A percentile compares a stretch with the other conserved stretches of the same genome.
Conservation (phyloP, 1,140 invertebrate genomes). For the Eubasilissa regina region DNA sequence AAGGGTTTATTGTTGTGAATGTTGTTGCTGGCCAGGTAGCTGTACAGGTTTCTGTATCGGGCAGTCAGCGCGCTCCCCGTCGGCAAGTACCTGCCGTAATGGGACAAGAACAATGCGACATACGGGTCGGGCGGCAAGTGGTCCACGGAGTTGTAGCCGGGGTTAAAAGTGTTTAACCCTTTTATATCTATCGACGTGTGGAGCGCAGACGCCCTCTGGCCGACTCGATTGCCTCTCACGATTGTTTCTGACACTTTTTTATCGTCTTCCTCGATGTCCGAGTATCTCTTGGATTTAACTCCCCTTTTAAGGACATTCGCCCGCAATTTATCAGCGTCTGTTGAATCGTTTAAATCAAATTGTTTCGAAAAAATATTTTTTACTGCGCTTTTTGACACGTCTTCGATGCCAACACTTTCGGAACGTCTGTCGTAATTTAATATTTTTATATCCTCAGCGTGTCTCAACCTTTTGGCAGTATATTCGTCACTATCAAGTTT, state of each 20-base stretch:
- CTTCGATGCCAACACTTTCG: not conserved
- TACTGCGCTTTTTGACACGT: not conserved
- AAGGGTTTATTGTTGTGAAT: slow-evolving; percentile 77
- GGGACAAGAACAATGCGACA: slow-evolving; percentile 74
- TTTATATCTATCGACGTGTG: slow-evolving; percentile 28
- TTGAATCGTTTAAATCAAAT: not conserved
- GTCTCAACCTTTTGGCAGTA: slow-evolving; percentile 1
- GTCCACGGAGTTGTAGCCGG: slow-evolving; percentile 71
- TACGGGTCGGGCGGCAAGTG: slow-evolving; percentile 74
- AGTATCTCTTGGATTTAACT: slow-evolving; percentile 10
- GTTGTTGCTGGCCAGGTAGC: slow-evolving; percentile 75
- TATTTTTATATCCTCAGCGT: not conserved
- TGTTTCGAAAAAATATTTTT: not conserved
- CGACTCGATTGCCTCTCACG: slow-evolving; percentile 43
- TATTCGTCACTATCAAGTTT: not conserved
- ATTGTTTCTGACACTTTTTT: slow-evolving; percentile 15
- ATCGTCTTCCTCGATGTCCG: slow-evolving; percentile 5
- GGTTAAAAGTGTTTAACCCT: slow-evolving; percentile 19
- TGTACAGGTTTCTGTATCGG: slow-evolving; percentile 72
- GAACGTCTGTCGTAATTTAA: not conserved
- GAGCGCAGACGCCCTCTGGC: slow-evolving; percentile 27
- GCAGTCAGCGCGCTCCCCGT: slow-evolving; percentile 63
- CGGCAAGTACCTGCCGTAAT: slow-evolving; percentile 75
- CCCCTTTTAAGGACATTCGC: not conserved
- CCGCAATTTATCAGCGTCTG: not conserved